Conservation (phyloP, 2,113 vertebrate species). For the Corapipo altera region DNA sequence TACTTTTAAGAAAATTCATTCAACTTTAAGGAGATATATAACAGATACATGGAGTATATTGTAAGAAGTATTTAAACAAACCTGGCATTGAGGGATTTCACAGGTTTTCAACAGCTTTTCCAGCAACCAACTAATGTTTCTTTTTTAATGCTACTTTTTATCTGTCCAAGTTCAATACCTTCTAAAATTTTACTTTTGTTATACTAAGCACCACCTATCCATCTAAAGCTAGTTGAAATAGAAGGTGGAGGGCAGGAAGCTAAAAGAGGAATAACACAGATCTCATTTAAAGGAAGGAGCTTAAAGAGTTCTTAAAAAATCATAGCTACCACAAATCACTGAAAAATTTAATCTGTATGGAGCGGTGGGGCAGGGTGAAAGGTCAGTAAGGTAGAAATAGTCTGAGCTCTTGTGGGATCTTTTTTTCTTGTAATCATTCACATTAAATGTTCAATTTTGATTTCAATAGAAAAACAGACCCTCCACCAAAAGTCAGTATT, state of each 20-base stretch:
- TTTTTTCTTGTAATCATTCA: background rate
- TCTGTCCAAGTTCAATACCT: background rate
- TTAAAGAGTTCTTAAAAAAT: background rate
- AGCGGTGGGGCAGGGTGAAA: background rate
- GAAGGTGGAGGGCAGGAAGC: background rate
- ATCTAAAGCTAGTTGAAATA: background rate
- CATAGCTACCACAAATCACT: background rate
- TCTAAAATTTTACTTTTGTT: conserved; percentile 14
- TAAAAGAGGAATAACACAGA: background rate
- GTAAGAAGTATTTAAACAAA: background rate
- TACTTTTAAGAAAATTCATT: background rate
- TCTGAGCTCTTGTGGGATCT: background rate
- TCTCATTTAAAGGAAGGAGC: background rate
- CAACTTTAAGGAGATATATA: background rate
- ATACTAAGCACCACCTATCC: background rate
- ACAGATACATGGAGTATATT: background rate
- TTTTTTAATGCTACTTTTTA: background rate
- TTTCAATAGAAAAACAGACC: background rate
- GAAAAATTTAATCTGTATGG: background rate
- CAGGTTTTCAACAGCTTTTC: background rate
- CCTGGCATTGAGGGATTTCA: background rate
- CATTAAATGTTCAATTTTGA: background rate
- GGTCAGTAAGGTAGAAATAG: background rate
- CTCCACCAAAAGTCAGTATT: background rate
- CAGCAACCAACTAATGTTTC: background rate